phyloP scores from a whole-genome alignment of 2,888 invertebrate genomes.

The Dinocampus coccinellae region DNA sequence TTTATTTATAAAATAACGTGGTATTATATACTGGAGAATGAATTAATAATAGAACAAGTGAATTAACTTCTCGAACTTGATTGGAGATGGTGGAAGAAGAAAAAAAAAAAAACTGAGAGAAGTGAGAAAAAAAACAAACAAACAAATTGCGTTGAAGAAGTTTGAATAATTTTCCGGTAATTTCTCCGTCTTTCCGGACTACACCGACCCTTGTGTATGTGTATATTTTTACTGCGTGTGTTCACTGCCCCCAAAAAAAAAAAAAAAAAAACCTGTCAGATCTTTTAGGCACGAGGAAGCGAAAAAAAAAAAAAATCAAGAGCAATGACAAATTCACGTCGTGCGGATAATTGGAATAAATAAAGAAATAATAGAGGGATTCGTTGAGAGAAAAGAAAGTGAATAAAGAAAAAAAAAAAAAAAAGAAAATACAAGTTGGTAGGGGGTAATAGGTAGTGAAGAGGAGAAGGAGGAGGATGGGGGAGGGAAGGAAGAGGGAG shows the following conservation, averaged over 20 bases:
- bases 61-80: conserved; percentile 36
- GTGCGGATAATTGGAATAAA: conserved; percentile 68
- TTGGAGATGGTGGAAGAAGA: conserved; percentile 17
- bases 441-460: too few relatives aligned
- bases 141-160: conserved; percentile 27
- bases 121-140: background rate
- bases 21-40: background rate
- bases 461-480: conserved; percentile 38
- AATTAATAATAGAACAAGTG: conserved; percentile 26
- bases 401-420: too few relatives aligned
- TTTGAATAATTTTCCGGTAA: conserved; percentile 41
- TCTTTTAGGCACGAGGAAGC: conserved; percentile 11
- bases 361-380: conserved; percentile 67
- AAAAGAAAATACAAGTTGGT: too few relatives aligned
- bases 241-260: background rate
- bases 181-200: conserved; percentile 33
- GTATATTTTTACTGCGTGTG: background rate
- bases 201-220: background rate
- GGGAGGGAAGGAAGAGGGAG: conserved; percentile 43
- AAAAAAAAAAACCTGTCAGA: conserved; percentile 35
- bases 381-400: conserved; percentile 47
- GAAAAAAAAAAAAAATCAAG: conserved; percentile 57
- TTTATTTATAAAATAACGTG: too few relatives aligned
- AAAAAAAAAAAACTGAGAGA: background rate
- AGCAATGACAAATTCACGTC: conserved; percentile 69